Percentiles rank a stretch among this genome's conserved stretches.
Evolutionary conservation across 2,888 invertebrate species (phyloP).

Genomic region (Bellardia bayeri): DNA sequence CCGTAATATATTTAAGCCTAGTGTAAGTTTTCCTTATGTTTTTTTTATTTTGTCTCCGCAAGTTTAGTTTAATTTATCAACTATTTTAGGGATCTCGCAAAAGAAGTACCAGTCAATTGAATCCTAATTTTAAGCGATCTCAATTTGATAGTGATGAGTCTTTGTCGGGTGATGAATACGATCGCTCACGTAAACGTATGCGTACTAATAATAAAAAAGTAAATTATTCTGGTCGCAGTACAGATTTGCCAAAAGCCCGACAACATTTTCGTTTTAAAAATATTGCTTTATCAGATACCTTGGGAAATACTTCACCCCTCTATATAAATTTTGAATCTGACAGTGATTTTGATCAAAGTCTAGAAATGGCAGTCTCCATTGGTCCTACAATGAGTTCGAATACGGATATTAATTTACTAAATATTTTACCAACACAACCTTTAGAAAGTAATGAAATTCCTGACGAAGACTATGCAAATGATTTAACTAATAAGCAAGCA

Average conservation of each 20-base stretch:
- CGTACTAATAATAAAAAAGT: constrained; percentile 73
- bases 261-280: constrained; percentile 46
- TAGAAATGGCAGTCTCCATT: neutral
- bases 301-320: neutral
- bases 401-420: neutral
- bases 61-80: neutral
- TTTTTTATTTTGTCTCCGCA: neutral
- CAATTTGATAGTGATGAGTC: constrained; percentile 66
- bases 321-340: neutral
- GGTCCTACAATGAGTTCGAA: neutral
- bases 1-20: constrained; percentile 61
- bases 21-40: constrained; percentile 55
- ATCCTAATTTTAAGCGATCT: constrained; percentile 70
- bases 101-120: constrained; percentile 59
- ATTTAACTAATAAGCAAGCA: no score
- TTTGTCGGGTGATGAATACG: constrained; percentile 73
- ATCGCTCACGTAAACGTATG: constrained; percentile 73
- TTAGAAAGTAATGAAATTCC: constrained; percentile 1
- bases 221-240: constrained; percentile 51
- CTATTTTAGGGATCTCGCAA: constrained; percentile 60
- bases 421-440: neutral
- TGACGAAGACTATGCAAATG: neutral
- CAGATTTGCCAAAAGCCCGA: constrained; percentile 68
- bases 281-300: neutral
- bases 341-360: neutral